These are phyloP conservation scores for Eupsilia transversa DNA, from an alignment of 2,888 invertebrate species.

Conservation along the genomic window DNA sequence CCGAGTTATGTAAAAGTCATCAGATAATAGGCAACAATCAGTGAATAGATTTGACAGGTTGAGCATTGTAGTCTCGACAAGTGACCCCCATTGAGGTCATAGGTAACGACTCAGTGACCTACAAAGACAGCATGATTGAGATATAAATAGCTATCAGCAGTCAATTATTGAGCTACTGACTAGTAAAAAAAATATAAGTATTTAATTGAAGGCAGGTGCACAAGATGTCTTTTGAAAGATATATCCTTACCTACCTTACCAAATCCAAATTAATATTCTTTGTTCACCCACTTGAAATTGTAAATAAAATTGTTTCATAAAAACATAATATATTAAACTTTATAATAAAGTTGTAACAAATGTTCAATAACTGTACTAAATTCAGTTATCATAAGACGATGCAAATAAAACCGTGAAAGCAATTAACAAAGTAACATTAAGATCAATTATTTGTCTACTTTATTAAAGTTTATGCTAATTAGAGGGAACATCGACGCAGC, in stretches of 20 bases:
- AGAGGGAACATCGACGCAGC: constrained; percentile 18
- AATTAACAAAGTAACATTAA: constrained; percentile 2
- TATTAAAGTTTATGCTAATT: constrained; percentile 31
- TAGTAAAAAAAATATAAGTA: constrained; percentile 4
- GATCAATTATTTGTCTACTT: not conserved
- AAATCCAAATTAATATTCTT: not conserved
- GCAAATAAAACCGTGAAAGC: not conserved
- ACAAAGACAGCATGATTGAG: constrained; percentile 45
- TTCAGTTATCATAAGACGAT: no score
- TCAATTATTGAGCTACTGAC: constrained; percentile 44
- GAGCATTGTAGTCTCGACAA: constrained; percentile 56
- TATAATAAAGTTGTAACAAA: not conserved
- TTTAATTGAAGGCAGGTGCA: constrained; percentile 7
- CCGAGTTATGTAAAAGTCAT: constrained; percentile 68
- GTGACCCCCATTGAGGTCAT: constrained; percentile 61
- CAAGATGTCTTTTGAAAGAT: not conserved
- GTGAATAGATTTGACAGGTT: constrained; percentile 61
- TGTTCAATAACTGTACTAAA: not conserved
- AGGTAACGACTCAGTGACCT: constrained; percentile 60
- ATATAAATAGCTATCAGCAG: constrained; percentile 42
- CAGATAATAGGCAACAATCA: constrained; percentile 57
- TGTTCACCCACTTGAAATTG: not conserved
- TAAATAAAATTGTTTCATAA: not conserved
- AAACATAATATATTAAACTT: not conserved
- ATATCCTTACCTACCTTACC: not conserved